A percentile compares a stretch with the other conserved stretches of the same genome.
Evolutionary conservation across 2,888 invertebrate species (phyloP).

Genomic region (Nymphalis polychloros): DNA sequence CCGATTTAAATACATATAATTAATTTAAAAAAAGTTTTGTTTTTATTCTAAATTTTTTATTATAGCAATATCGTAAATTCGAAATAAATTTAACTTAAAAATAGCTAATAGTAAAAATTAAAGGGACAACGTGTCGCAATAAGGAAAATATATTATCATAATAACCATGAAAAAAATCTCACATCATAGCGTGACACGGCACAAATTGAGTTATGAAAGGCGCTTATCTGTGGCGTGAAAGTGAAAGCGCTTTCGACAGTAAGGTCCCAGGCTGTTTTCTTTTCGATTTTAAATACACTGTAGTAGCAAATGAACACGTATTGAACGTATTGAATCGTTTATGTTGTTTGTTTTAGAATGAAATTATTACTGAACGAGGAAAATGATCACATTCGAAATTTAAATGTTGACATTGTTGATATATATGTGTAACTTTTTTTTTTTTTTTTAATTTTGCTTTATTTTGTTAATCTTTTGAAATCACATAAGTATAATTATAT

Average conservation of each 20-base stretch:
- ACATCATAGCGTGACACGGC: constrained; percentile 45
- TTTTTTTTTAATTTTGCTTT: too few relatives aligned
- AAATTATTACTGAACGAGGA: not conserved
- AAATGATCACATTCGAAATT: not conserved
- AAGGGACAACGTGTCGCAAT: constrained; percentile 3
- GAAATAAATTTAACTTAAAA: not conserved
- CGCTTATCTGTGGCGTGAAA: constrained; percentile 53
- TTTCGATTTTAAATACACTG: constrained; percentile 17
- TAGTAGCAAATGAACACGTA: constrained; percentile 15
- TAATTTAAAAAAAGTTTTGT: too few relatives aligned
- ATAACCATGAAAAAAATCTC: constrained; percentile 31
- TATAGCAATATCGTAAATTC: not conserved
- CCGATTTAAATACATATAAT: too few relatives aligned
- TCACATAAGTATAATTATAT: too few relatives aligned
- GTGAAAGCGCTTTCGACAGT: constrained; percentile 56
- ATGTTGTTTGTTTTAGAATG: not conserved
- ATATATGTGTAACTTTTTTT: too few relatives aligned
- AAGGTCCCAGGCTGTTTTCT: constrained; percentile 31
- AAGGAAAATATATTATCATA: constrained; percentile 4
- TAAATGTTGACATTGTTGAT: not conserved
- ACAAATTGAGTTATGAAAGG: constrained; percentile 51
- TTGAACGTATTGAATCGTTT: not conserved
- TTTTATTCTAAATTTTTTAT: too few relatives aligned
- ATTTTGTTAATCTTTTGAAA: too few relatives aligned
- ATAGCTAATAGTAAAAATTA: not conserved